Evolutionary conservation across 2,888 invertebrate species (phyloP).

Genomic region (Chaetogeoica ovagalla): DNA sequence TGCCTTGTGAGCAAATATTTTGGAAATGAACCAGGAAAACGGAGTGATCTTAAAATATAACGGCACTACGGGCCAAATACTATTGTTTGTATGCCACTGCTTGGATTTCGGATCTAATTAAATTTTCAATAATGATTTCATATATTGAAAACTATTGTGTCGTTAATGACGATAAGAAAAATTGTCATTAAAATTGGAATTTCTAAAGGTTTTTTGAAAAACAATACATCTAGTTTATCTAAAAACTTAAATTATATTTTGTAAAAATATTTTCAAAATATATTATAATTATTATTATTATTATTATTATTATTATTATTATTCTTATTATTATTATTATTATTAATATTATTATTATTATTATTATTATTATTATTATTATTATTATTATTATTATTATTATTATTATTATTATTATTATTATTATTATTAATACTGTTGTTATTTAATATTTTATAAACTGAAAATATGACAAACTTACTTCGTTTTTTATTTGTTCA

Average conservation of each 20-base stretch:
- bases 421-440: neutral
- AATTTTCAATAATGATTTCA: neutral
- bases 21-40: conserved; percentile 49
- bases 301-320: no score
- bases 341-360: no score
- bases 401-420: no score
- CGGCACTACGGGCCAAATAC: conserved; percentile 35
- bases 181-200: neutral
- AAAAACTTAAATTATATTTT: no score
- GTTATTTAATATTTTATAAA: neutral
- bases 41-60: conserved; percentile 41
- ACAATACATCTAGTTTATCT: no score
- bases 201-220: no score
- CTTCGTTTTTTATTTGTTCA: neutral
- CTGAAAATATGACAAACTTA: neutral
- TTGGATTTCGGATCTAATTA: conserved; percentile 31
- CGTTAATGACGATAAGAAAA: neutral
- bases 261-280: no score
- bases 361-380: no score
- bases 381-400: no score
- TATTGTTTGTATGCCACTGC: conserved; percentile 34
- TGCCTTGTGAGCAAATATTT: conserved; percentile 33
- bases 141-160: neutral
- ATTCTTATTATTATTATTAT: no score
- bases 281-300: no score